Base-by-base conservation (phyloP, 2,797 vertebrate species). In the Galago senegalensis region DNA sequence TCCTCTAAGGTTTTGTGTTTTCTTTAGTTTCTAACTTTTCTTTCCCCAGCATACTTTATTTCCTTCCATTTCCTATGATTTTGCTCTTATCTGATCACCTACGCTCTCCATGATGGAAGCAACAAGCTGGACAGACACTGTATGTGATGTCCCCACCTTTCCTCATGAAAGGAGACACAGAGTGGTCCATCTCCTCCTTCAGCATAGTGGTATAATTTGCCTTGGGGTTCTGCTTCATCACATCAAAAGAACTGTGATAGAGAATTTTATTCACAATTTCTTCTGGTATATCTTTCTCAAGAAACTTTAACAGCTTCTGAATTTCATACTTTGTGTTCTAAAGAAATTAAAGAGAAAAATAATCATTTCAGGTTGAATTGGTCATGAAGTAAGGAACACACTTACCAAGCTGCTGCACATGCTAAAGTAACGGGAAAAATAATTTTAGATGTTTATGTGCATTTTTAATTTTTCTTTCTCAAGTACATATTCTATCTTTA, bases 181-280 rank as follows among this genome's bases (percentile, higher is more conserved):
- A 97, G 58, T 98, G 98, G 79, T 98, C 97, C 98, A 98, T 98
- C 3, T 94, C 0, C 4, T 2, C 0, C 0, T 46, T 7, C 7
- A 49, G 17, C 0, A 98, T 0, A 7, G 93, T 98, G 46, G 94
- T 97, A 0, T 98, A 98, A 95, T 98, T 98, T 96, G 97, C 65
- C 10, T 87, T 87, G 31, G 98, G 97, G 85, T 98, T 99, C 49
- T 98, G 96, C 90, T 96, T 98, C 98, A 98, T 98, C 27, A 97
- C 96, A 67, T 97, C 81, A 89, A 99, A 99, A 73, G 98, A 98
- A 1, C 96, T 98, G 61, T 98, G 97, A 65, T 98, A 94, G 27
- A 98, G 58, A 40, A 98, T 98, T 92, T 93, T 98, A 1, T 86
- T 91, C 89, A 98, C 5, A 0, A 8, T 96, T 72, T 4, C 95